These are phyloP conservation scores for Brassicogethes aeneus DNA, from an alignment of 2,888 invertebrate genomes.

Conservation along the genomic window DNA sequence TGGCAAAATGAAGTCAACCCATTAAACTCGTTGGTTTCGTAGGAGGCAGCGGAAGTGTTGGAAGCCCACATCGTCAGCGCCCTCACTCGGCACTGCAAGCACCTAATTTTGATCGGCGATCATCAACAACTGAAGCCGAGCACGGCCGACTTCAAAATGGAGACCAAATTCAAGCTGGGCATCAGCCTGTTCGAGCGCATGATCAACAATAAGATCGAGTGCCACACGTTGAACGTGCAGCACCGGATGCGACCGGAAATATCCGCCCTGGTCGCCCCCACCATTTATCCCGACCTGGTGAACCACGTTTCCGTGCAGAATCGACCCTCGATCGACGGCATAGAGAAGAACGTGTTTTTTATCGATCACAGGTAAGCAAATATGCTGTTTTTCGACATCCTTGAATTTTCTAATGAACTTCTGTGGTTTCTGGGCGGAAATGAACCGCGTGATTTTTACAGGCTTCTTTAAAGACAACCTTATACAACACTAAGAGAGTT, in stretches of 20 bases:
- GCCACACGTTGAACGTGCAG: conserved; percentile 48
- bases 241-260: conserved; percentile 69
- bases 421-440: no score
- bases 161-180: conserved; percentile 51
- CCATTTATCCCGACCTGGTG: conserved; percentile 55
- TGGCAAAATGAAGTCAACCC: no score
- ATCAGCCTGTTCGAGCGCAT: conserved; percentile 77
- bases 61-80: conserved; percentile 76
- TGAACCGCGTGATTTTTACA: no score
- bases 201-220: conserved; percentile 47
- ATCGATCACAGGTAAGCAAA: conserved; percentile 51
- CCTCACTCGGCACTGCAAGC: conserved; percentile 61
- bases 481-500: no score
- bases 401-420: no score
- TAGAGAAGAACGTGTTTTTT: conserved; percentile 59
- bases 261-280: conserved; percentile 51
- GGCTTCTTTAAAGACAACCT: no score
- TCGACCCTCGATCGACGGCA: conserved; percentile 51
- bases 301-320: conserved; percentile 49
- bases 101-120: conserved; percentile 74
- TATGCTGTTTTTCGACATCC: no score
- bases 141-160: conserved; percentile 59
- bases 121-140: conserved; percentile 57
- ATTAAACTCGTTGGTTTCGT: no score
- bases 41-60: conserved; percentile 79